A percentile compares a stretch with the other conserved stretches of the same genome.
Conservation (phyloP, 2,797 vertebrate species). For the Alectoris magna region DNA sequence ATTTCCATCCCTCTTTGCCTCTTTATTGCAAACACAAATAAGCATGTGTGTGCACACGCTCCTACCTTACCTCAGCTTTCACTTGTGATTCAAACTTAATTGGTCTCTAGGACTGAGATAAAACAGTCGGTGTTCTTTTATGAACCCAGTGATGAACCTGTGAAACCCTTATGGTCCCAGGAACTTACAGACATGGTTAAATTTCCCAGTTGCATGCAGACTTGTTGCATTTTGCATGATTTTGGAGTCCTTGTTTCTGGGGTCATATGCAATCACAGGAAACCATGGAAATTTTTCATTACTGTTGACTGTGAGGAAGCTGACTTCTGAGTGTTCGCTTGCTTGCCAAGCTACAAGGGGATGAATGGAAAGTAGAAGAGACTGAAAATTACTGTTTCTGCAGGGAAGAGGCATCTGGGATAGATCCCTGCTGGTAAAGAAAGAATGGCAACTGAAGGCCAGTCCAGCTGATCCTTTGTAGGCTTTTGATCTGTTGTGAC, state of each 20-base stretch:
- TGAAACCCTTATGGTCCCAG: neutral
- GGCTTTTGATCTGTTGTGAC: neutral
- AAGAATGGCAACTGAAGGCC: neutral
- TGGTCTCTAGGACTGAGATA: neutral
- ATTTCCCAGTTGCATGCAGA: constrained; percentile 21
- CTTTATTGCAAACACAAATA: neutral
- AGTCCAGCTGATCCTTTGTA: neutral
- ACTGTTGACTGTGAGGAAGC: neutral
- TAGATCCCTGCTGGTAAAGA: neutral
- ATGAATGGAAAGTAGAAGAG: neutral
- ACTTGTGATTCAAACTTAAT: constrained; percentile 19
- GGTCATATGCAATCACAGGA: neutral
- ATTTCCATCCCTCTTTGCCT: constrained; percentile 5
- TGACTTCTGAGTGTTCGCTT: neutral
- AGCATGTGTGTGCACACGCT: neutral
- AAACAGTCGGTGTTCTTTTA: neutral
- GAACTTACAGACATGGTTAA: neutral
- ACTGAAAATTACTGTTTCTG: neutral
- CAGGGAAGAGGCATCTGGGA: neutral
- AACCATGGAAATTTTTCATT: neutral
- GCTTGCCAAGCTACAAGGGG: neutral
- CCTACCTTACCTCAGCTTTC: neutral
- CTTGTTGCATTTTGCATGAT: constrained; percentile 14
- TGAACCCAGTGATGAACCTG: neutral
- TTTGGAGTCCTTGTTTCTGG: constrained; percentile 3